Evolutionary conservation across 2,888 invertebrate species (phyloP), one percentile per base, ranked within the genome.

Genomic region (Aspidiotus rigidus): DNA sequence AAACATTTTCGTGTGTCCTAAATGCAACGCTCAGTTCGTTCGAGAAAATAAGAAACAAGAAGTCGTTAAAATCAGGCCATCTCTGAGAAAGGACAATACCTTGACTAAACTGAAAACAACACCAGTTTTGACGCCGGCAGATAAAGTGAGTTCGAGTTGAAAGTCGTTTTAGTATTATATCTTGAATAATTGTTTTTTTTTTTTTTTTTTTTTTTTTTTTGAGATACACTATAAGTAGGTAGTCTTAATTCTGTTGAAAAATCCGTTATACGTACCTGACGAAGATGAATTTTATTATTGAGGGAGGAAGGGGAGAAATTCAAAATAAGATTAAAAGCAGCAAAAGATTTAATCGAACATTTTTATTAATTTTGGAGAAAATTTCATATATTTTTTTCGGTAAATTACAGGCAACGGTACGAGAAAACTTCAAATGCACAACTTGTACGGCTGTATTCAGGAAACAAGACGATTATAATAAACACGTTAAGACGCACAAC

Each of bases 351-450:
- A 5, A 28, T 28, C 28, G 5, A 28, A 28, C 28, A 28, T 28
- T 28, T 5, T 28, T 28, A 28, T 28, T 5, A 28, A 28, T 28
- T 28, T 28, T 28, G 1, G 28, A 28, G n/a, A 28, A 28, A 5
- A 28, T 28, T 28, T 3, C 28, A 28, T 28, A 5, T 28, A 5
- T 28, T 28, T 28, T 28, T 28, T 28, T 28, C 28, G 1, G 54
- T 64, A n/a, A 55, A 13, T 17, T 53, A 11, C 1, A 64, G 64
- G 64, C 57, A 7, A 56, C 64, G 9, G 17, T 54, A 11, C 56
- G 64, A 42, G 64, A 64, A 42, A 64, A 64, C n/a, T 64, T 69
- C 42, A 61, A 62, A 54, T 69, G 69, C 13, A 69, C 61, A 41
- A 61, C 61, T 8, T 69, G 69, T 28, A 13, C 54, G 42, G 69